These are phyloP conservation scores for Eupithecia abbreviata DNA, from an alignment of 2,888 invertebrate species.

Conservation along the genomic window DNA sequence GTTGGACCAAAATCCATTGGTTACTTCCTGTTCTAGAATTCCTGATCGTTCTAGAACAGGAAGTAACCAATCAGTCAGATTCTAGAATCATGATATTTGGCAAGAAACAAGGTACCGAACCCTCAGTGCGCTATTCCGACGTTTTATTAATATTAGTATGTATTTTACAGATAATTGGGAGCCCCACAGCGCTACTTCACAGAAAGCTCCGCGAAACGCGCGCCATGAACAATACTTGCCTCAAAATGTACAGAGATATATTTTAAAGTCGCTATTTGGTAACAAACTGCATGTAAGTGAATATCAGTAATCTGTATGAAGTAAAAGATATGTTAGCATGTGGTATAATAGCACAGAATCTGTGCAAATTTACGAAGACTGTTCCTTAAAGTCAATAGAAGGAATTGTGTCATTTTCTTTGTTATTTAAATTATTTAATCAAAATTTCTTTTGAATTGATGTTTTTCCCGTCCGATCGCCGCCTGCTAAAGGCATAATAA, in stretches of 20 bases:
- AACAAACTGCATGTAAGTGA: background rate
- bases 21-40: too few relatives aligned
- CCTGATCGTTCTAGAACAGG: too few relatives aligned
- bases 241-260: background rate
- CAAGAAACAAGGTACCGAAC: too few relatives aligned
- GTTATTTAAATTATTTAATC: background rate
- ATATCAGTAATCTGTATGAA: too few relatives aligned
- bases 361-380: background rate
- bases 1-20: too few relatives aligned
- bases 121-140: too few relatives aligned
- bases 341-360: too few relatives aligned
- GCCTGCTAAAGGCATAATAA: background rate
- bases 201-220: background rate
- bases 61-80: too few relatives aligned
- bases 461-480: background rate
- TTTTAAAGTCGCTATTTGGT: background rate
- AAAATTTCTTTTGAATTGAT: background rate
- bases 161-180: background rate
- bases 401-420: background rate
- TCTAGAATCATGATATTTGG: too few relatives aligned
- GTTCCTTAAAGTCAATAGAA: background rate
- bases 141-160: background rate
- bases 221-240: background rate
- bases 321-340: too few relatives aligned
- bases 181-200: background rate